A percentile compares a stretch with the other conserved stretches of the same genome.
phyloP scores from a whole-genome alignment of 2,113 vertebrate genomes.

The Panurus biarmicus region DNA sequence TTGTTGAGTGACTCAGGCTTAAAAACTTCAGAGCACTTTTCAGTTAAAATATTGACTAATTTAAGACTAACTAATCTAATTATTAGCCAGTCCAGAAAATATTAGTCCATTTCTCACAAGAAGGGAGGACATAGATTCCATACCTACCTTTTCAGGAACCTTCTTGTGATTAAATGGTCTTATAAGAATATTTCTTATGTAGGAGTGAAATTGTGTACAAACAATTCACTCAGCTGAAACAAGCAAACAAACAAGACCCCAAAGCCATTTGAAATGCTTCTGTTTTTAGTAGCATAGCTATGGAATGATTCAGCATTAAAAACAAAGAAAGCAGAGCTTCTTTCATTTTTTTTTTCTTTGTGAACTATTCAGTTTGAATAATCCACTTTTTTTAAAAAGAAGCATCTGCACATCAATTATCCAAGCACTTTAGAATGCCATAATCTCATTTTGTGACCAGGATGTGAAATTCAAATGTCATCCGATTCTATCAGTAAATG shows the following conservation, averaged over 20 bases:
- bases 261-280: neutral
- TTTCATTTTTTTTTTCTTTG: neutral
- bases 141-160: slow-evolving; percentile 38
- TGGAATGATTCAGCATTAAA: neutral
- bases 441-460: slow-evolving; percentile 20
- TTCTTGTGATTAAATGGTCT: slow-evolving; percentile 34
- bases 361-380: neutral
- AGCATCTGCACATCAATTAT: neutral
- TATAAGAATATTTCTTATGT: slow-evolving; percentile 18
- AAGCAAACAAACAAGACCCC: neutral
- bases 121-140: slow-evolving; percentile 39
- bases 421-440: neutral
- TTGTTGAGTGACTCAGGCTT: neutral
- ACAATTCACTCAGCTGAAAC: neutral
- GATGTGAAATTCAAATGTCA: slow-evolving; percentile 30
- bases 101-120: neutral
- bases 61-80: neutral
- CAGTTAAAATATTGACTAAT: neutral
- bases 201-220: neutral
- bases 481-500: neutral
- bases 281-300: neutral
- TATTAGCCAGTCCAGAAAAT: neutral
- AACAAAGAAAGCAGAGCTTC: neutral
- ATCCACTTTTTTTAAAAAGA: neutral
- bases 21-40: neutral